Evolutionary conservation across 2,113 vertebrate species (phyloP).

Genomic region (Labrus mixtus): DNA sequence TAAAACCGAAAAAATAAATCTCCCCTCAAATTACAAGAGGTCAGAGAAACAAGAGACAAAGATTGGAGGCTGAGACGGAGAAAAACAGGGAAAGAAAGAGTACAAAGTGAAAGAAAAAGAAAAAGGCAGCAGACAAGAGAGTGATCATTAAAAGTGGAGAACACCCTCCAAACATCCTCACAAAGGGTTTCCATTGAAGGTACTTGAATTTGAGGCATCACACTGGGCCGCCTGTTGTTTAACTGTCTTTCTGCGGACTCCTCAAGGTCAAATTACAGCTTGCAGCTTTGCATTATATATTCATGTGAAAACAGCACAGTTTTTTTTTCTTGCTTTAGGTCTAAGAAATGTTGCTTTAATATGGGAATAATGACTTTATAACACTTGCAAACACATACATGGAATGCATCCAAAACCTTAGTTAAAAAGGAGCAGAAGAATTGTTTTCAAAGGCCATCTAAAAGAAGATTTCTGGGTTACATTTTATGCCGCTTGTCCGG

Average conservation of each 20-base stretch:
- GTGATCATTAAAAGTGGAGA: constrained; percentile 8
- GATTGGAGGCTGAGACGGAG: background rate
- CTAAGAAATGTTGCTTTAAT: too few species aligned
- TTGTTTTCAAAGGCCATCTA: background rate
- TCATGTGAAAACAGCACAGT: constrained; percentile 7
- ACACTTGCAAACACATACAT: background rate
- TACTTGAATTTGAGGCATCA: background rate
- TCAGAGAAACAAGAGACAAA: constrained; percentile 24
- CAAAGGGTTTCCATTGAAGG: too few species aligned
- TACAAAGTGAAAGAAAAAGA: constrained; percentile 11
- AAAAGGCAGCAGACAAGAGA: background rate
- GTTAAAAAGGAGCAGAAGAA: background rate
- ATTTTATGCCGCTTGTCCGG: constrained; percentile 11
- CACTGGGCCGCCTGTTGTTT: constrained; percentile 12
- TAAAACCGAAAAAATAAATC: constrained; percentile 68
- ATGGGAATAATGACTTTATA: too few species aligned
- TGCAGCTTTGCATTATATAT: background rate
- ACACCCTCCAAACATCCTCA: background rate
- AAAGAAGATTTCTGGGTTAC: constrained; percentile 5
- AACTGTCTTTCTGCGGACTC: constrained; percentile 1
- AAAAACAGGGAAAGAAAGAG: constrained; percentile 26
- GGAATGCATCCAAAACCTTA: background rate
- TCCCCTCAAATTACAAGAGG: constrained; percentile 56
- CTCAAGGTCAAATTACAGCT: constrained; percentile 11
- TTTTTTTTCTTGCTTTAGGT: too few species aligned